Conservation (phyloP, 2,888 invertebrate species). For the Anoplius nigerrimus region DNA sequence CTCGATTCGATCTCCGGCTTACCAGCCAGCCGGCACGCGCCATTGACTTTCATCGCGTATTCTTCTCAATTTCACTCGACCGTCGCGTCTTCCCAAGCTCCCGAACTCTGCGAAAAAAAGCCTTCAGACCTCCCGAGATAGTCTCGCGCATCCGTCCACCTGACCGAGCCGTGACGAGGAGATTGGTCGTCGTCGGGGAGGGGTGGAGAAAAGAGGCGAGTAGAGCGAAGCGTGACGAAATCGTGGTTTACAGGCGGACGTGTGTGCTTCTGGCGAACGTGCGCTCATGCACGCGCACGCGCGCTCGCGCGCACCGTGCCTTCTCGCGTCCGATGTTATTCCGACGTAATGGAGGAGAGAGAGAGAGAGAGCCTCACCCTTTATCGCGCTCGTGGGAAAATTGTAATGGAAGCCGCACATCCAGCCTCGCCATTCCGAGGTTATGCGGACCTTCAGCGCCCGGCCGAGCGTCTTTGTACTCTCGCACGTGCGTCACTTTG, state of each 20-base stretch:
- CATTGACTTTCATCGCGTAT: too few relatives aligned
- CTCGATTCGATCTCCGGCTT: too few relatives aligned
- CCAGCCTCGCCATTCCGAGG: background rate
- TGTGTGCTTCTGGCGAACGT: background rate
- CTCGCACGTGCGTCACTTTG: too few relatives aligned
- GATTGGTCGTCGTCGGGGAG: slow-evolving; percentile 38
- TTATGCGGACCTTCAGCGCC: background rate
- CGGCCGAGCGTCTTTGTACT: too few relatives aligned
- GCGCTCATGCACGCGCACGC: background rate
- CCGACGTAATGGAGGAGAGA: slow-evolving; percentile 34
- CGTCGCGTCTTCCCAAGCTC: too few relatives aligned
- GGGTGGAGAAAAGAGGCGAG: slow-evolving; percentile 10
- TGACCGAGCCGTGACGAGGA: slow-evolving; percentile 5
- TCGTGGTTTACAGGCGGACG: slow-evolving; percentile 19
- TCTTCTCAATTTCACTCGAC: background rate
- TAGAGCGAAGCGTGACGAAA: slow-evolving; percentile 34
- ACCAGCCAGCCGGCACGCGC: too few relatives aligned
- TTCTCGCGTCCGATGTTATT: slow-evolving; percentile 47
- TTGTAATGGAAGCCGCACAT: background rate
- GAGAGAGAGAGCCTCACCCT: slow-evolving; percentile 19
- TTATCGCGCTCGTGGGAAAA: slow-evolving; percentile 10
- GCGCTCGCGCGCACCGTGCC: background rate
- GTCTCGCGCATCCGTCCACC: too few relatives aligned
- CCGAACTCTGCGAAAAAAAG: too few relatives aligned
- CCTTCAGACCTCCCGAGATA: too few relatives aligned